Base-by-base conservation (phyloP, 1,140 invertebrate species). In the Magallana gigas region DNA sequence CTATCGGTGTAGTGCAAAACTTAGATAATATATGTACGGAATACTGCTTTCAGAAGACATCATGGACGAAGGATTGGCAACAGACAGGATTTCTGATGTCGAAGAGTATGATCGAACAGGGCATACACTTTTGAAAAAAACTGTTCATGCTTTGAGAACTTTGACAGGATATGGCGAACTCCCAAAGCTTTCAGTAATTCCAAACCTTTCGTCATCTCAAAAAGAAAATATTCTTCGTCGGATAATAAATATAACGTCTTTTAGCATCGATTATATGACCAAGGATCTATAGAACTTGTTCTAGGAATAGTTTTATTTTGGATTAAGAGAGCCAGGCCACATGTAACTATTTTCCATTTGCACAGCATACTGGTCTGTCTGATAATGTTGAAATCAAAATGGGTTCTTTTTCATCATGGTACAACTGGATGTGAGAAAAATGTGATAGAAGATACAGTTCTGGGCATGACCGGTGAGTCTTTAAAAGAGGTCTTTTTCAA, bases 231-330 rank as follows among this genome's bases (percentile, higher is more conserved):
- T 94, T n/a, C 57, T 94, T 16, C 83, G 89, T 64, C 84, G 85
- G n/a, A n/a, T 87, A 59, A 89, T 92, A 64, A 88, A 88, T 58
- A 23, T 90, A 85, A 29, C 87, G 57, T 7, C 60, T 60, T 59
- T 83, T 56, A 85, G 87, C 56, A 82, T 95, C 8, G 57, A 57
- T 48, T 81, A 94, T 16, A 92, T 97, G 80, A 96, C 97, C 9
- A 62, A 93, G 29, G 95, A 96, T 87, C 96, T 97, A 23, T 23
- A 94, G 95, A 96, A 91, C 91, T 98, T 9, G 96, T 96, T 88
- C 94, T 97, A 80, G 93, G 96, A 64, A 94, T 95, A 14, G 94
- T 97, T 1, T 94, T 97, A 9, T 97, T 96, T 95, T 97, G 97
- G 97, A 93, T 95, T 71, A 95, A 93, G 92, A 95, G 96, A 93